A percentile compares a stretch with the other conserved stretches of the same genome.
Evolutionary conservation across 2,888 invertebrate genomes (phyloP).

Genomic region (Volucella inanis): DNA sequence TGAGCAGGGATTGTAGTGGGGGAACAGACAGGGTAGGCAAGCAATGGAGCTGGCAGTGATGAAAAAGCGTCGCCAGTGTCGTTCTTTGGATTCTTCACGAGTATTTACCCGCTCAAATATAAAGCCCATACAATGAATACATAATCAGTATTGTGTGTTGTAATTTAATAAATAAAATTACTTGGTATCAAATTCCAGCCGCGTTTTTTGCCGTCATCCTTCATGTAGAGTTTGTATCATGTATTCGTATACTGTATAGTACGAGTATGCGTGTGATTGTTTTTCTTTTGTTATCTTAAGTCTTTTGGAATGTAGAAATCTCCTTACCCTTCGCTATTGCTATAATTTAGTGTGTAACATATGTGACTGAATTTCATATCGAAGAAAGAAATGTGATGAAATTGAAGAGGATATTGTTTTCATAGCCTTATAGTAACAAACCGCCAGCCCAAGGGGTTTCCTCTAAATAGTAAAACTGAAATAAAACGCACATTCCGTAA

Average conservation of each 20-base stretch:
- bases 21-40: background rate
- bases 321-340: background rate
- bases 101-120: slow-evolving; percentile 64
- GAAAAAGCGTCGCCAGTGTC: slow-evolving; percentile 49
- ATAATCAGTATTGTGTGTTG: slow-evolving; percentile 62
- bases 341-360: slow-evolving; percentile 46
- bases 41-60: slow-evolving; percentile 42
- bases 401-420: slow-evolving; percentile 66
- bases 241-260: background rate
- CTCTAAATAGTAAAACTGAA: background rate
- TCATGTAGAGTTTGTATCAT: background rate
- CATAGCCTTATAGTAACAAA: slow-evolving; percentile 23
- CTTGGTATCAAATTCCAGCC: slow-evolving; percentile 55
- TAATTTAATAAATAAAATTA: slow-evolving; percentile 70
- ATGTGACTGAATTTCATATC: slow-evolving; percentile 55
- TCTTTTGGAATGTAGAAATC: slow-evolving; percentile 1
- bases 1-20: background rate
- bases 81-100: slow-evolving; percentile 55
- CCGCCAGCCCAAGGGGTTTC: no score
- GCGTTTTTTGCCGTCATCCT: slow-evolving; percentile 51
- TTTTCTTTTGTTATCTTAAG: slow-evolving; percentile 24
- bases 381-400: slow-evolving; percentile 54
- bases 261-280: slow-evolving; percentile 30
- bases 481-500: background rate
- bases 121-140: slow-evolving; percentile 62